A percentile compares a stretch with the other conserved stretches of the same genome.
Conservation (phyloP, 2,113 vertebrate species). For the Gavialis gangeticus region DNA sequence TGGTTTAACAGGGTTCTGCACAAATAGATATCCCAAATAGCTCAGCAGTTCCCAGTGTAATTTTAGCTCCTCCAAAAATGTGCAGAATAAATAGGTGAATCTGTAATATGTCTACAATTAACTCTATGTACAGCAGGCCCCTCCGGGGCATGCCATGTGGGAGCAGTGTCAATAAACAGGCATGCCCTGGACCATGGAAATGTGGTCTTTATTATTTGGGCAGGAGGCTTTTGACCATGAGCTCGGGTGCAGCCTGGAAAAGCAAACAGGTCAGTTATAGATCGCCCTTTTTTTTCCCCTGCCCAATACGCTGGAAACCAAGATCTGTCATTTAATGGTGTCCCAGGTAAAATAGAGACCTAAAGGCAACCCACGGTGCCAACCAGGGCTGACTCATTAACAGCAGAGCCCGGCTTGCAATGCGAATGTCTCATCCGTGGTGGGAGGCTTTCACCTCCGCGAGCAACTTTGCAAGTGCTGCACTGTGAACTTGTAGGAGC, state of each 20-base stretch:
- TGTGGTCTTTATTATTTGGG: conserved; percentile 26
- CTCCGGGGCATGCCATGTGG: not conserved
- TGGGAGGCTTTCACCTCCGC: not conserved
- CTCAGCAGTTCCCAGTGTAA: conserved; percentile 44
- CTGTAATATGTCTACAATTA: conserved; percentile 57
- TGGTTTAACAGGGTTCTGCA: conserved; percentile 50
- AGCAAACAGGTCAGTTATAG: conserved; percentile 31
- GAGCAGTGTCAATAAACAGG: conserved; percentile 70
- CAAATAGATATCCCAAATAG: conserved; percentile 60
- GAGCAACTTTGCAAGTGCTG: not conserved
- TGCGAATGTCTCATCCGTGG: not conserved
- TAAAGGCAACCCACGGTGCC: no score
- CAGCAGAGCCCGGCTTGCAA: not conserved
- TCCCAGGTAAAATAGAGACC: not conserved
- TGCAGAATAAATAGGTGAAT: conserved; percentile 71
- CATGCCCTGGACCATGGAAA: conserved; percentile 24
- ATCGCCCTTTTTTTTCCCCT: not conserved
- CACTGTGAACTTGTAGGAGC: not conserved
- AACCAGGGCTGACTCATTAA: not conserved
- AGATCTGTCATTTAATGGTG: not conserved
- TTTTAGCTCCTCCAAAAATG: conserved; percentile 71
- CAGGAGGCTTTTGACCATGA: not conserved
- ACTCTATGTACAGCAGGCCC: conserved; percentile 15
- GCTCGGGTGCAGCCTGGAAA: conserved; percentile 38
- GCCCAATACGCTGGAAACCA: not conserved